Percentiles rank a stretch among this genome's conserved stretches.
Evolutionary conservation across 2,888 invertebrate species (phyloP).

Genomic region (Lottia scabra): DNA sequence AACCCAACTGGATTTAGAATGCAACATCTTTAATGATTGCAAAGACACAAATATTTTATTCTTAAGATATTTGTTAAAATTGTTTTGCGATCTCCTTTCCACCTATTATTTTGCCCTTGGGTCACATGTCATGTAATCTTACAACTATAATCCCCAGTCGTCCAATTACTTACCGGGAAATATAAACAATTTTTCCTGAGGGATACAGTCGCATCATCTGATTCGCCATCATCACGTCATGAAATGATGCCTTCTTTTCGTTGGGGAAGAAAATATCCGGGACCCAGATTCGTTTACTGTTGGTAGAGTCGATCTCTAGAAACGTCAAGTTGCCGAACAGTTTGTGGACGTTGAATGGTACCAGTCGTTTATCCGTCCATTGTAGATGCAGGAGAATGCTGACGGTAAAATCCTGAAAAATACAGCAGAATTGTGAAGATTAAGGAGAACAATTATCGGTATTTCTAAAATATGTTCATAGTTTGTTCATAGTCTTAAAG

Average conservation of each 20-base stretch:
- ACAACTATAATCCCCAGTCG: too few relatives aligned
- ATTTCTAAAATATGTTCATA: too few relatives aligned
- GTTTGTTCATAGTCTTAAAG: too few relatives aligned
- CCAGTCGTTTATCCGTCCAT: slow-evolving; percentile 47
- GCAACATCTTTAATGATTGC: too few relatives aligned
- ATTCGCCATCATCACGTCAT: slow-evolving; percentile 97
- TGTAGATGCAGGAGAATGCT: slow-evolving; percentile 51
- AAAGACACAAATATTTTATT: too few relatives aligned
- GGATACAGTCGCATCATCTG: slow-evolving; percentile 96
- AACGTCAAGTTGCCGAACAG: slow-evolving; percentile 74
- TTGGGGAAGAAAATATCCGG: slow-evolving; percentile 98
- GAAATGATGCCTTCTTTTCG: slow-evolving; percentile 93
- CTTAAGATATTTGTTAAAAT: too few relatives aligned
- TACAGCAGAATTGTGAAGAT: neutral
- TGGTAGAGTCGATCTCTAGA: slow-evolving; percentile 80
- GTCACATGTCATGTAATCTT: too few relatives aligned
- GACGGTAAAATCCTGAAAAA: slow-evolving; percentile 55
- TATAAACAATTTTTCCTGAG: slow-evolving; percentile 93
- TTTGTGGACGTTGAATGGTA: slow-evolving; percentile 15
- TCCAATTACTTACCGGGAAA: slow-evolving; percentile 79
- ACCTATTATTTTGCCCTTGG: too few relatives aligned
- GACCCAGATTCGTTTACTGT: slow-evolving; percentile 92
- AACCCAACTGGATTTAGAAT: too few relatives aligned
- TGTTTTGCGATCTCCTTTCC: too few relatives aligned
- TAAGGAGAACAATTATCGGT: too few relatives aligned